Conservation (phyloP, 1,140 invertebrate species). For the Neodiprion virginianus region DNA sequence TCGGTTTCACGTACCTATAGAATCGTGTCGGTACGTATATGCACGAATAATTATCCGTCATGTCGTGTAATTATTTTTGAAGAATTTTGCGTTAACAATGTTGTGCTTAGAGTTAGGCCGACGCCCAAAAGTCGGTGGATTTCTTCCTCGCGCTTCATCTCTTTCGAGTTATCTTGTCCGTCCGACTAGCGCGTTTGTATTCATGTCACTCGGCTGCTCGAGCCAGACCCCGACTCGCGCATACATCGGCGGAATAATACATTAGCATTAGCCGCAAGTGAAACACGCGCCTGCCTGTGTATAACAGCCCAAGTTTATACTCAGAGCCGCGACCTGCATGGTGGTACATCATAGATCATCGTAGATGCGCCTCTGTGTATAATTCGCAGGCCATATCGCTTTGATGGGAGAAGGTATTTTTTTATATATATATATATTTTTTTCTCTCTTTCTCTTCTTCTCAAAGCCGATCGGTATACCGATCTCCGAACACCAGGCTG, state of each 20-base stretch:
- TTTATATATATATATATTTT: too few species aligned
- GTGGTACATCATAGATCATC: not conserved
- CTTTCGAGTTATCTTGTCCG: not conserved
- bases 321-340: not conserved
- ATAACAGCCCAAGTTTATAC: not conserved
- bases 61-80: too few species aligned
- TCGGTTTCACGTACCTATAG: not conserved
- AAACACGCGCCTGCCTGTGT: not conserved
- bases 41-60: not conserved
- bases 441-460: not conserved
- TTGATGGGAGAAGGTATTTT: too few species aligned
- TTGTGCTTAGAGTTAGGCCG: not conserved
- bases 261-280: not conserved
- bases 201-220: constrained; percentile 6
- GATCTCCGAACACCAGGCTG: too few species aligned
- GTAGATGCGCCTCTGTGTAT: not conserved
- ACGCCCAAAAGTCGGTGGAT: not conserved
- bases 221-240: constrained; percentile 8
- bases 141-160: not conserved
- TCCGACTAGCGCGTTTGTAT: constrained; percentile 14
- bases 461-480: too few species aligned
- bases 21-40: not conserved
- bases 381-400: not conserved
- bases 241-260: constrained; percentile 21
- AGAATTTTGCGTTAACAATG: not conserved